Evolutionary conservation across 92 coral and sea anemone species (phyloP).

Genomic region (Palythoa caribaeorum): DNA sequence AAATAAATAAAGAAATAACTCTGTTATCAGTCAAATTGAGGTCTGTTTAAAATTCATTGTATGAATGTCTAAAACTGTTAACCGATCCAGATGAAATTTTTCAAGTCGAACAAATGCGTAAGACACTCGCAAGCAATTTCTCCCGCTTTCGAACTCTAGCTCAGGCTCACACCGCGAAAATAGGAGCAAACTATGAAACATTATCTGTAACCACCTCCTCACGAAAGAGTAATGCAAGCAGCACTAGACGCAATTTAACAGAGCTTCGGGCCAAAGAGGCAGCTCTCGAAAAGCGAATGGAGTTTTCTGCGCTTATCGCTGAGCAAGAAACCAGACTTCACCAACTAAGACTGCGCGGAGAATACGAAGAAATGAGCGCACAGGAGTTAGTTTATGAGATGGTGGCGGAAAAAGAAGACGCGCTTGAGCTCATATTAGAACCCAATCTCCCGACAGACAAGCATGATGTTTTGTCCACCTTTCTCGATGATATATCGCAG

Average conservation of each 20-base stretch:
- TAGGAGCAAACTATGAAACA: neutral
- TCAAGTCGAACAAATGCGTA: too few relatives aligned
- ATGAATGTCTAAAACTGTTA: too few relatives aligned
- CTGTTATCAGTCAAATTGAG: too few relatives aligned
- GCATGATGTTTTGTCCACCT: slow-evolving; percentile 15
- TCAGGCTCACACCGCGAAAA: neutral
- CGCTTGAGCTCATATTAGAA: slow-evolving; percentile 12
- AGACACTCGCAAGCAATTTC: too few relatives aligned
- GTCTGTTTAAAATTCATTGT: too few relatives aligned
- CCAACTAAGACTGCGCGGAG: slow-evolving; percentile 29
- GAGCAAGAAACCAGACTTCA: slow-evolving; percentile 28
- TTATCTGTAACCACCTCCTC: too few relatives aligned
- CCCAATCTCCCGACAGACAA: neutral
- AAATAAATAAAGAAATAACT: too few relatives aligned
- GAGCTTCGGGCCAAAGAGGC: slow-evolving; percentile 35
- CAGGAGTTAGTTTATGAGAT: slow-evolving; percentile 34
- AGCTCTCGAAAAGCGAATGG: slow-evolving; percentile 3
- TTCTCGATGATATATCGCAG: neutral
- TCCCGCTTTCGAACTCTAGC: neutral
- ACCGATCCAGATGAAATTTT: too few relatives aligned
- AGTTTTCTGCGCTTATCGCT: slow-evolving; percentile 30
- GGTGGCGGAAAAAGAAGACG: slow-evolving; percentile 35
- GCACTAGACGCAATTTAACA: slow-evolving; percentile 17
- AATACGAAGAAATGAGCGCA: slow-evolving; percentile 36
- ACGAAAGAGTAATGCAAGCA: too few relatives aligned